Evolutionary conservation across 1,140 invertebrate species (phyloP).

Genomic region (Dolichoris vasculosae): DNA sequence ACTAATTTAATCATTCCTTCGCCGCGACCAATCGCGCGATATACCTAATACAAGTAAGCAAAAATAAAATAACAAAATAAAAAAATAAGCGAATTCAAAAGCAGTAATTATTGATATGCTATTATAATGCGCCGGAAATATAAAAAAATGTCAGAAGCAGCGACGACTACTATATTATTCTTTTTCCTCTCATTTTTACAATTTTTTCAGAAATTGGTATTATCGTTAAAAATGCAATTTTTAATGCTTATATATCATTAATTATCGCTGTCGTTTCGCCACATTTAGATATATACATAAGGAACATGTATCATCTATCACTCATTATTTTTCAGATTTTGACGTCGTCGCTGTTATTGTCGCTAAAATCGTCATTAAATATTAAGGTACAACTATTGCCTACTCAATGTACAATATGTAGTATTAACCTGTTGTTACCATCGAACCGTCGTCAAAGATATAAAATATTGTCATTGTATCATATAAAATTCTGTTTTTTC

Average conservation of each 20-base stretch:
- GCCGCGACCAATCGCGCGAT: constrained; percentile 61
- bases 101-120: constrained; percentile 60
- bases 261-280: constrained; percentile 37
- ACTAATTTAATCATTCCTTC: constrained; percentile 65
- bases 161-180: constrained; percentile 50
- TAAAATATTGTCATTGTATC: constrained; percentile 75
- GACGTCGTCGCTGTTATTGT: constrained; percentile 58
- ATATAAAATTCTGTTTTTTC: constrained; percentile 54
- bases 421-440: constrained; percentile 76
- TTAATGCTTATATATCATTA: constrained; percentile 52
- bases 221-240: constrained; percentile 53
- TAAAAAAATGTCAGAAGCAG: constrained; percentile 55
- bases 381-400: constrained; percentile 74
- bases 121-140: constrained; percentile 56
- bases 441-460: constrained; percentile 76
- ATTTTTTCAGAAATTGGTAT: constrained; percentile 20
- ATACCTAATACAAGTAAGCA: constrained; percentile 61
- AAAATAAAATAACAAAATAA: constrained; percentile 52
- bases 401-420: constrained; percentile 76
- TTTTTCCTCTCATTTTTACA: not conserved
- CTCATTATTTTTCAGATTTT: constrained; percentile 47
- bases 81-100: constrained; percentile 59
- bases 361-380: constrained; percentile 60
- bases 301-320: not conserved
- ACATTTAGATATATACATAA: constrained; percentile 31